Evolutionary conservation across 2,113 vertebrate genomes (phyloP).

Genomic region (Heteronetta atricapilla): DNA sequence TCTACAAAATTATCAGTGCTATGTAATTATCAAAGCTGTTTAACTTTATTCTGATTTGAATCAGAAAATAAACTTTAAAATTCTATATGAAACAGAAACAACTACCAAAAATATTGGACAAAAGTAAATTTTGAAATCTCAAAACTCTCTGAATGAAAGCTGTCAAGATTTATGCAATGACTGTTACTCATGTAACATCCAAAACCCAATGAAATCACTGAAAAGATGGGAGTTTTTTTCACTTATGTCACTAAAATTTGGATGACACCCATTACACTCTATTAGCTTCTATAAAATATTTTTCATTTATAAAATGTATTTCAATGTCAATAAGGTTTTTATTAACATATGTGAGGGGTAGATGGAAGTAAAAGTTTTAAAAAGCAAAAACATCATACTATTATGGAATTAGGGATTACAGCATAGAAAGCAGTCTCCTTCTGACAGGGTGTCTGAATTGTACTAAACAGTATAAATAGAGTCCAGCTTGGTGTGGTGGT

Average conservation of each 20-base stretch:
- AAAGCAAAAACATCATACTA: not conserved
- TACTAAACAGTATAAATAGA: not conserved
- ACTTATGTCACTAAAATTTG: conserved; percentile 43
- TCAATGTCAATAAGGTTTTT: not conserved
- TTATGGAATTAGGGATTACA: not conserved
- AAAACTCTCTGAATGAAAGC: not conserved
- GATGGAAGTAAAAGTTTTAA: not conserved
- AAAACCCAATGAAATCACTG: not conserved
- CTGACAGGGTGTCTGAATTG: not conserved
- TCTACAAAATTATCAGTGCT: not conserved
- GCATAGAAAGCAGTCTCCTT: not conserved
- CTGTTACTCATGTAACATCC: not conserved
- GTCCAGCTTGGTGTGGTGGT: not conserved
- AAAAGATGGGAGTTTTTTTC: conserved; percentile 29
- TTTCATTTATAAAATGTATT: not conserved
- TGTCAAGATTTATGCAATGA: not conserved
- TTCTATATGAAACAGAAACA: not conserved
- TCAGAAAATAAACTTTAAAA: not conserved
- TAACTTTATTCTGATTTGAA: not conserved
- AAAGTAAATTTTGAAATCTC: not conserved
- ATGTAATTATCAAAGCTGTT: not conserved
- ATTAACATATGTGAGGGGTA: not conserved
- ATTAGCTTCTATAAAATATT: conserved; percentile 52
- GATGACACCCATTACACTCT: conserved; percentile 32
- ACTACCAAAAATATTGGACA: not conserved